These are phyloP conservation scores for Mobula hypostoma DNA, from an alignment of 2,113 vertebrate genomes.

Conservation along the genomic window DNA sequence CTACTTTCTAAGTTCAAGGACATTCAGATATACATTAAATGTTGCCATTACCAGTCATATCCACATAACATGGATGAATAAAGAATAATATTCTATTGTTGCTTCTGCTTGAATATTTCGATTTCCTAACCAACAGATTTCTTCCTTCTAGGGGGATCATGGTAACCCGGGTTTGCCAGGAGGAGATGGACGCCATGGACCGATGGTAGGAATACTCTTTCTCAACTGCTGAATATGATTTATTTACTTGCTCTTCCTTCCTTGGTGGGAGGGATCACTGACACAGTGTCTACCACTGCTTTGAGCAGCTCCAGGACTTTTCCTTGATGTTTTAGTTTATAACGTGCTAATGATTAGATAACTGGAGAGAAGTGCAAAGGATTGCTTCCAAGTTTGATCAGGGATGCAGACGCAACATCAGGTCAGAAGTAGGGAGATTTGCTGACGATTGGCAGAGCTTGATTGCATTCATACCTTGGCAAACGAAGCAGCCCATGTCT, in stretches of 20 bases:
- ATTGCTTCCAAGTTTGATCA: neutral
- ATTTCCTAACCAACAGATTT: neutral
- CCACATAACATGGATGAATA: too few relatives aligned
- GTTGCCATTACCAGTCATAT: too few relatives aligned
- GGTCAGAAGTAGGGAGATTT: too few relatives aligned
- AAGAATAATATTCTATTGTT: too few relatives aligned
- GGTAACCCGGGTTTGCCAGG: conserved; percentile 40
- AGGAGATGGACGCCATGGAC: conserved; percentile 38
- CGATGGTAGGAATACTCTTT: conserved; percentile 16
- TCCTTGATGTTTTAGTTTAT: neutral
- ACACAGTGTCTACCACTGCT: neutral
- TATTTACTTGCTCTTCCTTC: neutral
- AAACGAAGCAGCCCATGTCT: too few relatives aligned
- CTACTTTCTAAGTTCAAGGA: too few relatives aligned
- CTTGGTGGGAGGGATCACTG: neutral
- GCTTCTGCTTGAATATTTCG: neutral
- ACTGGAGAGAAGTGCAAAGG: neutral
- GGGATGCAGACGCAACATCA: neutral
- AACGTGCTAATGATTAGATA: neutral
- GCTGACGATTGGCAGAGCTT: too few relatives aligned
- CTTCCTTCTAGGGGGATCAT: neutral
- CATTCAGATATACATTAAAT: too few relatives aligned
- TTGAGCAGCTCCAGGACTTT: neutral
- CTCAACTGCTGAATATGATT: neutral
- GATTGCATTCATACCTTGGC: too few relatives aligned